Evolutionary conservation across 2,888 invertebrate species (phyloP).

Genomic region (Lasioglossum calceatum): DNA sequence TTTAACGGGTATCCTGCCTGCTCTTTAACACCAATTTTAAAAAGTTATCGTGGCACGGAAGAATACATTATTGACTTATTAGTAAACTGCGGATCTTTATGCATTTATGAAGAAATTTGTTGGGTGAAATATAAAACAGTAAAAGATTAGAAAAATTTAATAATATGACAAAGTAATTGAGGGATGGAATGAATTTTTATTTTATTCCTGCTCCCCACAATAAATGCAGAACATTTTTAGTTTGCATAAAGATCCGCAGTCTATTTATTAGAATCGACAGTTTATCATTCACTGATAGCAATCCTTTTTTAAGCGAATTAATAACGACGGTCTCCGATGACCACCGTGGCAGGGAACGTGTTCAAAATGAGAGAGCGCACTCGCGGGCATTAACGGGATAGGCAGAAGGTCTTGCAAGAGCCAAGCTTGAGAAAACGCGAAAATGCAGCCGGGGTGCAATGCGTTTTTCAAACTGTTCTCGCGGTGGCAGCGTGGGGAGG

Average conservation of each 20-base stretch:
- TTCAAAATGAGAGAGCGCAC: not conserved
- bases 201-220: too few relatives aligned
- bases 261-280: too few relatives aligned
- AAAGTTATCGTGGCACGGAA: not conserved
- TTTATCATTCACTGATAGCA: too few relatives aligned
- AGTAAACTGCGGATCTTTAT: too few relatives aligned
- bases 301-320: not conserved
- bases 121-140: too few relatives aligned
- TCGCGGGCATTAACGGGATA: not conserved
- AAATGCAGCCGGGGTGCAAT: not conserved
- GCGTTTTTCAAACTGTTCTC: constrained; percentile 1
- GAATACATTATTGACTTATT: not conserved
- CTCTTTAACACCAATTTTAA: not conserved
- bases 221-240: too few relatives aligned
- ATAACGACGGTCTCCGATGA: not conserved
- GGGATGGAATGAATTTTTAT: too few relatives aligned
- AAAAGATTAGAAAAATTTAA: too few relatives aligned
- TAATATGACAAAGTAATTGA: too few relatives aligned
- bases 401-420: not conserved
- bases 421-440: not conserved
- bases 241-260: too few relatives aligned
- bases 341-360: not conserved
- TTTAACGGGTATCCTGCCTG: not conserved
- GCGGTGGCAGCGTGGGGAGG: not conserved
- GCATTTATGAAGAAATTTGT: too few relatives aligned